Evolutionary conservation across 2,797 vertebrate species (phyloP).

Genomic region (Oryzias dopingdopingensis): DNA sequence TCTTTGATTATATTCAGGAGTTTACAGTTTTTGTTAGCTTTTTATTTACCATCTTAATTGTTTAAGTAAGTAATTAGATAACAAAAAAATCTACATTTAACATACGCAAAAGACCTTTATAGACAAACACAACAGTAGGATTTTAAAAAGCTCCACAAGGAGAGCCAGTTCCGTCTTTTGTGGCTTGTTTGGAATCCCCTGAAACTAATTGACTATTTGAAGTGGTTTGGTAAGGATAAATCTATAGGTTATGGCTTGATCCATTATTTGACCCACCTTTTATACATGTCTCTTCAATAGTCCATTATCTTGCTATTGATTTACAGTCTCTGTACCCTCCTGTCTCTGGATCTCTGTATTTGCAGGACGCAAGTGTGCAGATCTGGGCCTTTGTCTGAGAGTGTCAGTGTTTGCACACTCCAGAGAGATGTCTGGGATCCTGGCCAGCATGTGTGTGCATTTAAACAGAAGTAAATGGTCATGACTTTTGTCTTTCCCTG

Average conservation of each 20-base stretch:
- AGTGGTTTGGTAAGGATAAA: slow-evolving; percentile 18
- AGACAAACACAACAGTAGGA: no score
- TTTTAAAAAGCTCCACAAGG: no score
- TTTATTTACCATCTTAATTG: no score
- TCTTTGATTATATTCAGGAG: no score
- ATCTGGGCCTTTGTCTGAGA: slow-evolving; percentile 41
- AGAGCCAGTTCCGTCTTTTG: neutral
- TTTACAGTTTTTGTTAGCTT: no score
- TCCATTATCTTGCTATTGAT: slow-evolving; percentile 25
- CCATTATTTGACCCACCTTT: slow-evolving; percentile 6
- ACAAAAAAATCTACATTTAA: no score
- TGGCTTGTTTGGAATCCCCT: neutral
- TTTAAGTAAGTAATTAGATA: no score
- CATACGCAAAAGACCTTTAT: no score
- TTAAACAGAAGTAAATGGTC: slow-evolving; percentile 49
- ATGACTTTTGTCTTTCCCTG: slow-evolving; percentile 45
- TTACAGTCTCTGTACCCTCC: slow-evolving; percentile 10
- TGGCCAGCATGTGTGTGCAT: slow-evolving; percentile 29
- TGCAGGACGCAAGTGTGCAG: slow-evolving; percentile 21
- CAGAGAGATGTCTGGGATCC: slow-evolving; percentile 37
- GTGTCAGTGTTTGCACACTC: slow-evolving; percentile 25
- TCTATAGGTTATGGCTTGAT: slow-evolving; percentile 18
- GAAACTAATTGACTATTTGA: neutral
- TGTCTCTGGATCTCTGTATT: slow-evolving; percentile 24
- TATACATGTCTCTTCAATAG: slow-evolving; percentile 11